Percentiles rank a stretch among this genome's conserved stretches.
Evolutionary conservation across 2,888 invertebrate genomes (phyloP).

Genomic region (Nowickia ferox): DNA sequence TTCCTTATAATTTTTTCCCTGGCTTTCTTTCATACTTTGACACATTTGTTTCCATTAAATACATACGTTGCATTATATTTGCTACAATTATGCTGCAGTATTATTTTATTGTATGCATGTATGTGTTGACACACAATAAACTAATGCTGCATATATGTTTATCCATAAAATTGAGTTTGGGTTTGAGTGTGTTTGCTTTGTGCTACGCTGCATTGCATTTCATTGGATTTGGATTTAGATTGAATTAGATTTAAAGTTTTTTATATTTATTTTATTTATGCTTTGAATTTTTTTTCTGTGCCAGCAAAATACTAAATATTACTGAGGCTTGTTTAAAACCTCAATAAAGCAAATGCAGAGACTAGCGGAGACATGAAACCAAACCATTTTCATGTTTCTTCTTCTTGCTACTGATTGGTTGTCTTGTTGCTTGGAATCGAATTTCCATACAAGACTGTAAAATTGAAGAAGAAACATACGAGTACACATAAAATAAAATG

Average conservation of each 20-base stretch:
- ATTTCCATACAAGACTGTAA: constrained; percentile 4
- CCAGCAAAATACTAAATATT: neutral
- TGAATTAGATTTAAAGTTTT: constrained; percentile 53
- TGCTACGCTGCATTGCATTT: constrained; percentile 48
- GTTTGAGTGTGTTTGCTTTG: constrained; percentile 28
- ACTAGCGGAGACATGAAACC: neutral
- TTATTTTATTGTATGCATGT: constrained; percentile 23
- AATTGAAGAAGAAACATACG: neutral
- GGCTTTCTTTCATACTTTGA: constrained; percentile 14
- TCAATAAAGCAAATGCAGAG: constrained; percentile 17
- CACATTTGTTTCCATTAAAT: constrained; percentile 33
- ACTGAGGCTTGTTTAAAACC: constrained; percentile 38
- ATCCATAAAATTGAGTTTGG: constrained; percentile 54
- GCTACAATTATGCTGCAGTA: constrained; percentile 14
- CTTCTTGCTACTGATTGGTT: neutral
- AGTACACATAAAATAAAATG: neutral
- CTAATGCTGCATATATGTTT: neutral
- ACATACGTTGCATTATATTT: constrained; percentile 1
- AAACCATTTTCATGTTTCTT: neutral
- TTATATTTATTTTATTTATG: constrained; percentile 19
- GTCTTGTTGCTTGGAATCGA: neutral
- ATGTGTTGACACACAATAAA: constrained; percentile 11
- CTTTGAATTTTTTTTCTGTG: neutral
- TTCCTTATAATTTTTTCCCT: neutral
- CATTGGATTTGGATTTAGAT: constrained; percentile 48